phyloP scores from a whole-genome alignment of 1,140 invertebrate species.

The Ylistrum balloti region DNA sequence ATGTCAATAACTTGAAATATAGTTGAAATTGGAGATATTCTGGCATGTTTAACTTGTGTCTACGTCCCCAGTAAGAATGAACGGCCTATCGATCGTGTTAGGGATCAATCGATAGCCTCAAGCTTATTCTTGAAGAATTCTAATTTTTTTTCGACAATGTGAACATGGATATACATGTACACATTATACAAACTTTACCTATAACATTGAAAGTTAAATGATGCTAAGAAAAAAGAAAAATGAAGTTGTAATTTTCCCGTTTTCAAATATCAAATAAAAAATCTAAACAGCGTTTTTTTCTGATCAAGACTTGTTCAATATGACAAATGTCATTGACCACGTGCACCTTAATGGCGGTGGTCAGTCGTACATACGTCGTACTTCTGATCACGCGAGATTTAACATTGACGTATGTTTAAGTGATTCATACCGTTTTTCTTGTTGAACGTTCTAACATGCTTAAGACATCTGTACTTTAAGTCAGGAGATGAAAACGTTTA shows the following conservation, averaged over 20 bases:
- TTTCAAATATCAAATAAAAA: too few species aligned
- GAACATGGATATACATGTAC: too few species aligned
- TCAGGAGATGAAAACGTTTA: background rate
- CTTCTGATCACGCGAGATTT: background rate
- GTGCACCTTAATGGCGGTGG: background rate
- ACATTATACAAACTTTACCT: too few species aligned
- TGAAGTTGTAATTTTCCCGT: too few species aligned
- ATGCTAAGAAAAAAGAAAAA: too few species aligned
- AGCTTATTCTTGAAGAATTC: too few species aligned
- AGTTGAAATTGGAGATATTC: too few species aligned
- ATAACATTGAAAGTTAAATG: too few species aligned
- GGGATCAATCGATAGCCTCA: background rate
- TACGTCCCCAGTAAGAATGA: background rate
- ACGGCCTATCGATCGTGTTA: background rate
- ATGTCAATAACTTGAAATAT: too few species aligned
- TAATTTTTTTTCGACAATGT: too few species aligned
- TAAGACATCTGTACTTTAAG: background rate
- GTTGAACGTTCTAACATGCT: background rate
- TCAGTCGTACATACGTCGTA: background rate
- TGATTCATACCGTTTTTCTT: background rate
- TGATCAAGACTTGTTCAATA: background rate
- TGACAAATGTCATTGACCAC: background rate
- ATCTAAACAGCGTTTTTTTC: too few species aligned
- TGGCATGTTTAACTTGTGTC: too few species aligned
- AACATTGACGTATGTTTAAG: background rate